Base-by-base conservation (phyloP, 2,888 invertebrate species). In the Xestoiulus laeticollis region DNA sequence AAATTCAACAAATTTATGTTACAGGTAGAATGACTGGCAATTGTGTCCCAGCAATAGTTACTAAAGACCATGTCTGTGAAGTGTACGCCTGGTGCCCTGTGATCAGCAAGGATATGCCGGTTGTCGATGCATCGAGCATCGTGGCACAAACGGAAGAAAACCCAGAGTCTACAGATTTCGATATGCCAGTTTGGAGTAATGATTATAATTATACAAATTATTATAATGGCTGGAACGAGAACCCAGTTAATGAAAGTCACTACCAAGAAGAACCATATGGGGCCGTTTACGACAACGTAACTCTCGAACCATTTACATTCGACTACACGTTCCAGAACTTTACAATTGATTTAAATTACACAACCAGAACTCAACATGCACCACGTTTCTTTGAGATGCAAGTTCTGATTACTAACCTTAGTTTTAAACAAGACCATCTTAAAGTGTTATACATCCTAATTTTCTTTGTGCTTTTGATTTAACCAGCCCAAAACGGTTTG, bases 21-120 rank as follows among this genome's bases (percentile, higher is more conserved):
- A 38, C 33, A 59, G 59, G 59, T 59, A 59, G n/a, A 22, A 59
- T 59, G 59, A 59, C 59, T n/a, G 59, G 59, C n/a, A n/a, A 59
- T 6, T 59, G 59, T n/a, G 59, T 59, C 2, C 59, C 59, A 59
- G 59, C 59, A 59, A n/a, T 59, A n/a, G n/a, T 59, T 19, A 59
- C 59, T 8, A n/a, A 19, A 16, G 59, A 59, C 59, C n/a, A n/a
- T 59, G 59, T 59, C 59, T 59, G 59, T 59, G 59, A 59, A 59
- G 59, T 59, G 59, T 19, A 59, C 22, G 19, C 59, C 0, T 59
- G 59, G 59, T 59, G 59, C n/a, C 59, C 59, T 2, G 59, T 59
- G 59, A 59, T 59, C 59, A 59, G 59, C n/a, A 59, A 59, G n/a
- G 1, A 59, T 59, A n/a, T 59, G 8, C 59, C 59, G 19, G 59